phyloP scores from a whole-genome alignment of 2,888 invertebrate genomes.

The Calliopum simillimum region DNA sequence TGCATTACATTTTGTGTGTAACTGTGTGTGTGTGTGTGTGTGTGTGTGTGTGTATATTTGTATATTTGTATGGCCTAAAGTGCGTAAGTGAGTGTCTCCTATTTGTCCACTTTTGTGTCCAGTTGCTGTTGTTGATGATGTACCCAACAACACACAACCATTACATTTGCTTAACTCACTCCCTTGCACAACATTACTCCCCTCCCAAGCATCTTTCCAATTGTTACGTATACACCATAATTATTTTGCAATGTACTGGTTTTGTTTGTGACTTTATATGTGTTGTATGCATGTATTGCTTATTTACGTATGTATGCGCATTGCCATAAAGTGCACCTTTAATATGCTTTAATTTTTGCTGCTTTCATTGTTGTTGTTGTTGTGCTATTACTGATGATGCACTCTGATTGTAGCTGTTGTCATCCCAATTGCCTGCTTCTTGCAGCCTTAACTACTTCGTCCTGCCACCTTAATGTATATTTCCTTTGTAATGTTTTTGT shows the following conservation, averaged over 20 bases:
- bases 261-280: conserved; percentile 26
- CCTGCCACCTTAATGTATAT: neutral
- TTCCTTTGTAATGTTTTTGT: neutral
- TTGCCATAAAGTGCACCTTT: conserved; percentile 30
- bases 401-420: neutral
- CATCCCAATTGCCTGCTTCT: too few species aligned
- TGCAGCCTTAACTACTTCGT: too few species aligned
- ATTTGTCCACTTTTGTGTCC: neutral
- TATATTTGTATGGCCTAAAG: conserved; percentile 12
- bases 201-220: conserved; percentile 10
- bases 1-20: neutral
- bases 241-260: conserved; percentile 22
- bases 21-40: neutral
- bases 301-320: neutral
- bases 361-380: conserved; percentile 19
- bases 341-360: conserved; percentile 31
- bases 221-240: conserved; percentile 25
- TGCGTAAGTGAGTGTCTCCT: conserved; percentile 6
- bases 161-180: neutral
- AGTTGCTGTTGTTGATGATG: neutral
- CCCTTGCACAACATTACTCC: too few species aligned
- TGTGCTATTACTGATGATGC: neutral
- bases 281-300: conserved; percentile 29
- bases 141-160: neutral
- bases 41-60: neutral